phyloP scores from a whole-genome alignment of 1,140 invertebrate genomes.

The Drosophila truncata region DNA sequence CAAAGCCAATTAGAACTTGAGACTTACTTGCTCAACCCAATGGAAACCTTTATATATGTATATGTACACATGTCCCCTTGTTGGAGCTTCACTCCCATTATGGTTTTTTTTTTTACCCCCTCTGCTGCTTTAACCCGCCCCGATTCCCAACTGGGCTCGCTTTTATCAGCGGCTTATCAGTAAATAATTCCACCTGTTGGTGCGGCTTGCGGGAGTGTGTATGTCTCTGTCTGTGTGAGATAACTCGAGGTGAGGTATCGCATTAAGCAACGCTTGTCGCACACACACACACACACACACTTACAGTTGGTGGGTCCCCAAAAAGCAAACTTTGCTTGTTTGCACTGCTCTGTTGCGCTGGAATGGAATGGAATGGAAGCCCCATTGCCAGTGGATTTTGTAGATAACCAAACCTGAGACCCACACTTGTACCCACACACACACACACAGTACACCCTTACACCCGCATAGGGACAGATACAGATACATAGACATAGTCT shows the following conservation, averaged over 20 bases:
- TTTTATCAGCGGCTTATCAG: conserved; percentile 82
- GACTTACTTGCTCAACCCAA: conserved; percentile 54
- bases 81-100: conserved; percentile 20
- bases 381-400: conserved; percentile 71
- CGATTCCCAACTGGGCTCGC: conserved; percentile 31
- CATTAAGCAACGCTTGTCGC: conserved; percentile 63
- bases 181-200: conserved; percentile 83
- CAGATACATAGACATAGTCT: conserved; percentile 33
- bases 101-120: conserved; percentile 7
- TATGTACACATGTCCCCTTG: background rate
- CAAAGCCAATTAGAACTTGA: conserved; percentile 70
- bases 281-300: conserved; percentile 14
- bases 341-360: conserved; percentile 67
- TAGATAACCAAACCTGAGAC: conserved; percentile 60
- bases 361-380: conserved; percentile 38
- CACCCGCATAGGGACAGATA: conserved; percentile 25
- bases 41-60: conserved; percentile 8
- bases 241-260: conserved; percentile 69
- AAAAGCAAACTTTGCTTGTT: conserved; percentile 62
- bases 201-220: conserved; percentile 21
- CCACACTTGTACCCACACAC: conserved; percentile 30
- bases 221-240: conserved; percentile 45
- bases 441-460: conserved; percentile 2
- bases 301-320: conserved; percentile 30
- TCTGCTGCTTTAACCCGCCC: conserved; percentile 17